Evolutionary conservation across 2,113 vertebrate genomes (phyloP).

Genomic region (Polypterus senegalus): DNA sequence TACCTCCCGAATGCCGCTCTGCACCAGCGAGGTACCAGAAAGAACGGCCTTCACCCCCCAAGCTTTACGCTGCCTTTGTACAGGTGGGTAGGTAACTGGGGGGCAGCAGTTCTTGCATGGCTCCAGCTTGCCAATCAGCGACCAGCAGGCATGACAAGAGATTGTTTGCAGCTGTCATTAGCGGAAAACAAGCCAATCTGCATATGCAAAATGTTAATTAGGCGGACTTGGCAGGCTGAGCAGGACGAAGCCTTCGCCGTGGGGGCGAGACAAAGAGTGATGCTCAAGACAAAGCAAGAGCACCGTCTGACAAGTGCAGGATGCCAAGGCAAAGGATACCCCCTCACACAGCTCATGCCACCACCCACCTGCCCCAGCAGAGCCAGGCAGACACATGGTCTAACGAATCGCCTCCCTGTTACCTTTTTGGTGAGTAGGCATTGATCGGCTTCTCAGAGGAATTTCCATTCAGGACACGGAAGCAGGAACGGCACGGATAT

Average conservation of each 20-base stretch:
- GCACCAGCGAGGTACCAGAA: too few relatives aligned
- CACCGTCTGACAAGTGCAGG: too few relatives aligned
- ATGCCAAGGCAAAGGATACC: too few relatives aligned
- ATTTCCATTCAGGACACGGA: slow-evolving; percentile 11
- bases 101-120: not conserved
- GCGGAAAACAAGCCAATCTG: slow-evolving; percentile 46
- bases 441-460: not conserved
- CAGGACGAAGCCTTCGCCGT: too few relatives aligned
- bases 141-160: slow-evolving; percentile 27
- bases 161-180: slow-evolving; percentile 47
- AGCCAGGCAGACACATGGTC: not conserved
- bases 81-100: too few relatives aligned
- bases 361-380: too few relatives aligned
- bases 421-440: slow-evolving; percentile 16
- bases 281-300: too few relatives aligned
- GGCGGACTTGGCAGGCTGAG: slow-evolving; percentile 23
- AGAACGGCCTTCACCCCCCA: too few relatives aligned
- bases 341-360: too few relatives aligned
- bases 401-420: slow-evolving; percentile 13
- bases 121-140: slow-evolving; percentile 20
- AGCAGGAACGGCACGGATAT: not conserved
- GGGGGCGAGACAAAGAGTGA: too few relatives aligned
- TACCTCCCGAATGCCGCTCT: too few relatives aligned
- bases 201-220: slow-evolving; percentile 37
- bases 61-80: too few relatives aligned